These are phyloP conservation scores for Caenorhabditis sp. DNA, from an alignment of 2,888 invertebrate species.

Conservation along the genomic window DNA sequence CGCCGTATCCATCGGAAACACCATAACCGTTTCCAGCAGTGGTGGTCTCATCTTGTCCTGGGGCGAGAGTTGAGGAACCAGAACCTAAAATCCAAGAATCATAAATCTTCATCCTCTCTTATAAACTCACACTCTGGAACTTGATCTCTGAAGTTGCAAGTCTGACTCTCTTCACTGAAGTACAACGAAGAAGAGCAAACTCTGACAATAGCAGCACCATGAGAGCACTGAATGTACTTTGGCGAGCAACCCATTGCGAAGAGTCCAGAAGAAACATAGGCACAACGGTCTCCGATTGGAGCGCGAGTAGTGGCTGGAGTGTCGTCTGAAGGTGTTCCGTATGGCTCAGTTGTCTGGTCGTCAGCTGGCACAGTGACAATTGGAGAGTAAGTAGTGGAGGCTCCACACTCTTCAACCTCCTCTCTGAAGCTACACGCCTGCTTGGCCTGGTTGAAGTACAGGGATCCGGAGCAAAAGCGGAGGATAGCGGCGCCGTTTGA, in stretches of 20 bases:
- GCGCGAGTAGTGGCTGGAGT: constrained; percentile 23
- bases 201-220: constrained; percentile 41
- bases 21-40: background rate
- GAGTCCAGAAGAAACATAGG: constrained; percentile 26
- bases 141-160: constrained; percentile 40
- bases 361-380: constrained; percentile 20
- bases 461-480: constrained; percentile 16
- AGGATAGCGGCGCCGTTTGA: constrained; percentile 51
- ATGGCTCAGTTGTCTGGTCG: constrained; percentile 3
- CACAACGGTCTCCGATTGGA: constrained; percentile 39
- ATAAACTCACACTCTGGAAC: constrained; percentile 30
- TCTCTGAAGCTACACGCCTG: constrained; percentile 29
- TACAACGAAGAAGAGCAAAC: constrained; percentile 47
- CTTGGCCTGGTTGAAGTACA: constrained; percentile 42
- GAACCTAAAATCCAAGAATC: background rate
- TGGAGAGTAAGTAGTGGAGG: constrained; percentile 11
- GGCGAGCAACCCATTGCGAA: constrained; percentile 59
- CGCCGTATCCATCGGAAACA: background rate
- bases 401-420: constrained; percentile 39
- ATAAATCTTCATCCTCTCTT: background rate
- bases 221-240: constrained; percentile 56
- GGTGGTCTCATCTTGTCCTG: constrained; percentile 14
- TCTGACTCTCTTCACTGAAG: constrained; percentile 17
- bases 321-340: constrained; percentile 37
- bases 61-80: background rate